These are phyloP conservation scores for Vipera ursinii DNA, from an alignment of 2,797 vertebrate genomes.

Conservation along the genomic window DNA sequence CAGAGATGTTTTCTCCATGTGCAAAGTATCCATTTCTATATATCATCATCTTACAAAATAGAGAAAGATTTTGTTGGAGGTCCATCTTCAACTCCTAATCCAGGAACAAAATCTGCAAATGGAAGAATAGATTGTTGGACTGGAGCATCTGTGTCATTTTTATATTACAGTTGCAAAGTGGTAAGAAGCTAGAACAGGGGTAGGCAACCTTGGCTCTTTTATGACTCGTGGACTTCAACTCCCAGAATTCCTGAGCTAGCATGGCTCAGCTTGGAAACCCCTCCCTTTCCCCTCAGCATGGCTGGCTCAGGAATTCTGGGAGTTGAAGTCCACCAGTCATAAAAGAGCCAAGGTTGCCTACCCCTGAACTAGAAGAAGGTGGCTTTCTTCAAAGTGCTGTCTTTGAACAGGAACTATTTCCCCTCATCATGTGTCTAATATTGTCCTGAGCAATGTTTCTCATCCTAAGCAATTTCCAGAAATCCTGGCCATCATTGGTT, in stretches of 20 bases:
- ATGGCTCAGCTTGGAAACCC: too few relatives aligned
- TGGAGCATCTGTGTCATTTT: background rate
- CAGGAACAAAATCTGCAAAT: background rate
- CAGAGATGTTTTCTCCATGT: background rate
- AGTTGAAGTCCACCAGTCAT: too few relatives aligned
- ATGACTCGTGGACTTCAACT: too few relatives aligned
- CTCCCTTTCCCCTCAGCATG: too few relatives aligned
- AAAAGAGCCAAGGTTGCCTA: too few relatives aligned
- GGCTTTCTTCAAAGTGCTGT: background rate
- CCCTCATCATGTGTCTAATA: background rate
- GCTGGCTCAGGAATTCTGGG: too few relatives aligned
- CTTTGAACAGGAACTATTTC: background rate
- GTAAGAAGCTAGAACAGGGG: background rate
- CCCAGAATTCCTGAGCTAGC: too few relatives aligned
- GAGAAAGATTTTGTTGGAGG: background rate
- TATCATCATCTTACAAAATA: background rate
- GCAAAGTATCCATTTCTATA: background rate
- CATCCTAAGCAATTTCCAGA: background rate
- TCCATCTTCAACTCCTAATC: background rate
- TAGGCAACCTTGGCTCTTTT: too few relatives aligned
- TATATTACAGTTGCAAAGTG: background rate
- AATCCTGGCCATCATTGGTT: background rate
- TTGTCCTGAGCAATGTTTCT: background rate
- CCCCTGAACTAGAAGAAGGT: background rate
- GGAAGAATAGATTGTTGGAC: background rate